Base-by-base conservation (phyloP, 2,113 vertebrate species). In the Corythornis vintsioides region DNA sequence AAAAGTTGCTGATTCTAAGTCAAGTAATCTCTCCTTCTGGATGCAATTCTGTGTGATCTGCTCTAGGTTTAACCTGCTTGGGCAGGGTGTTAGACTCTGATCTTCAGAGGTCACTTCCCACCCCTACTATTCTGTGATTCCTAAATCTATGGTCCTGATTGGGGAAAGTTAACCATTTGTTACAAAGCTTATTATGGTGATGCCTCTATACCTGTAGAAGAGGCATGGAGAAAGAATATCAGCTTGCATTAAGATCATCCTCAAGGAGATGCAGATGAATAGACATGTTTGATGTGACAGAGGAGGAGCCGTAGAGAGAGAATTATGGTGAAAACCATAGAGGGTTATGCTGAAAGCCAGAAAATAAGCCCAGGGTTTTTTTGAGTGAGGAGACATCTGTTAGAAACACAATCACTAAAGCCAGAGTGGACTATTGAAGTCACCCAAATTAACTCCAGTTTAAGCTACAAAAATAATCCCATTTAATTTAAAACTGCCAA, bases 1-100 rank as follows among this genome's bases (percentile, higher is more conserved):
- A 80, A 85, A 83, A 89, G 71, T 38, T 93, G 89, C 95, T 92
- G 91, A 94, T 63, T 96, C 18, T 18, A 24, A 83, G 56, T 90
- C 83, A 75, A 84, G 83, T 69, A 45, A 89, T 87, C 70, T 53
- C 20, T 92, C 38, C 59, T 50, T 50, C 48, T 50, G 48, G 48
- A 22, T 50, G 48, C 22, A 24, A 24, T 50, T 47, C 45, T 47
- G 16, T 19, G 45, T 47, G 17, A 47, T 47, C 45, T 47, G 45
- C 45, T 47, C 45, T 19, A 47, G 45, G 16, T 47, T 19, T 50
- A 22, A 7, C 48, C 48, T 50, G 48, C 21, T 50, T 22, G 22
- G 48, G 22, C 48, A 50, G 48, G 22, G 22, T 21, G 21, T 50
- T 50, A 22, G 22, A 24, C 21, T 50, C 21, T 50, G 48, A 24